These are phyloP conservation scores for Lepas anatifera DNA, from an alignment of 2,888 invertebrate genomes.

Conservation along the genomic window DNA sequence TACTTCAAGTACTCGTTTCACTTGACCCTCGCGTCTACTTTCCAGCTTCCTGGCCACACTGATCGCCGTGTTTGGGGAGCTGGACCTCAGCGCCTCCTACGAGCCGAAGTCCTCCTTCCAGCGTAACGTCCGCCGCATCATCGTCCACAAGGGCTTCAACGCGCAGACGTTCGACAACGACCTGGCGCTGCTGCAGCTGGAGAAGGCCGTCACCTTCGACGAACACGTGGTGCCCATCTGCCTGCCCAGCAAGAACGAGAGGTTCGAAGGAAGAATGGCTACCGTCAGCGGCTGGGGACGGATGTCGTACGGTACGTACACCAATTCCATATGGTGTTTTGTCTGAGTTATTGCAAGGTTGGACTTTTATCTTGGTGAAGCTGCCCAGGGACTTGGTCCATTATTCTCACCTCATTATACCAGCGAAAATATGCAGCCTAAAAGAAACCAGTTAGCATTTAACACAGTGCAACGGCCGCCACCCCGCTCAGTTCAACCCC, in stretches of 20 bases:
- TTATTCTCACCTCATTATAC: too few relatives aligned
- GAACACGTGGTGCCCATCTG: conserved; percentile 86
- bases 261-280: conserved; percentile 73
- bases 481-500: too few relatives aligned
- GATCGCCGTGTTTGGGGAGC: conserved; percentile 82
- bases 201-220: conserved; percentile 67
- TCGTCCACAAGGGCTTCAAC: conserved; percentile 78
- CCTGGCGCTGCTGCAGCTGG: conserved; percentile 71
- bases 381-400: too few relatives aligned
- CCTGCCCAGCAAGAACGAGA: conserved; percentile 58
- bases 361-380: too few relatives aligned
- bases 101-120: conserved; percentile 49
- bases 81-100: conserved; percentile 72
- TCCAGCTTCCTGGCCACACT: conserved; percentile 76
- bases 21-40: too few relatives aligned
- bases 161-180: conserved; percentile 87
- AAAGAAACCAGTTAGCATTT: too few relatives aligned
- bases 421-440: too few relatives aligned
- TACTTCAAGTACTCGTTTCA: too few relatives aligned
- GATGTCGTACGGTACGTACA: conserved; percentile 64
- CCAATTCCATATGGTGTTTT: too few relatives aligned
- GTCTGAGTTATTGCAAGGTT: too few relatives aligned
- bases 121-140: conserved; percentile 71
- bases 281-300: conserved; percentile 89
- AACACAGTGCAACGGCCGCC: too few relatives aligned